Conservation (phyloP, 2,797 vertebrate genomes). For the Acanthopagrus latus region DNA sequence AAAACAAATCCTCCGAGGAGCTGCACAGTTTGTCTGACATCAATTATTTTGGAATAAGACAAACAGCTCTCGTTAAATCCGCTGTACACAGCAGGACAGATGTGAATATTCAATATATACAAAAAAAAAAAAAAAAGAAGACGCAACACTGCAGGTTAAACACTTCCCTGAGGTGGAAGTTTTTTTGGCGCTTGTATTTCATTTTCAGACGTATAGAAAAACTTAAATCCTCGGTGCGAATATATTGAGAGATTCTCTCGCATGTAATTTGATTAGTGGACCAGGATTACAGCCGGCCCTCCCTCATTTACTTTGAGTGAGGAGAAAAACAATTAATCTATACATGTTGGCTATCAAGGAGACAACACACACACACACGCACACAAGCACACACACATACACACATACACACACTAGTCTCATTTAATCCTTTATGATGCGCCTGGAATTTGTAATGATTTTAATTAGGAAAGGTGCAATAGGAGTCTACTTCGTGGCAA, state of each 20-base stretch:
- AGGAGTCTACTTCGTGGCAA: slow-evolving; percentile 75
- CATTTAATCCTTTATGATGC: slow-evolving; percentile 82
- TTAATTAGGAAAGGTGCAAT: slow-evolving; percentile 85
- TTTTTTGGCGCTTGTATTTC: slow-evolving; percentile 34
- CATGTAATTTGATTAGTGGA: slow-evolving; percentile 73
- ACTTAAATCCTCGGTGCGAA: slow-evolving; percentile 33
- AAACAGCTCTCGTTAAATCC: slow-evolving; percentile 68
- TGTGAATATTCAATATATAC: slow-evolving; percentile 75
- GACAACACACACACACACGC: slow-evolving; percentile 51
- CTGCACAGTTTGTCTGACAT: slow-evolving; percentile 71
- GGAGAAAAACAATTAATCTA: slow-evolving; percentile 73
- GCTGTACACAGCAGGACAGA: slow-evolving; percentile 67
- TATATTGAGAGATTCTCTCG: slow-evolving; percentile 58
- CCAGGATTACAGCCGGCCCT: slow-evolving; percentile 62
- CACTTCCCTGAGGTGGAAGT: slow-evolving; percentile 36
- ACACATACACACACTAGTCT: slow-evolving; percentile 56
- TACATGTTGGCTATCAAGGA: slow-evolving; percentile 69
- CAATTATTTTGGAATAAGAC: slow-evolving; percentile 77
- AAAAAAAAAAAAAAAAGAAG: slow-evolving; percentile 25
- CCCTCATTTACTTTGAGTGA: slow-evolving; percentile 60
- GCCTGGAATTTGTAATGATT: slow-evolving; percentile 85
- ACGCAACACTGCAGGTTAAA: slow-evolving; percentile 60
- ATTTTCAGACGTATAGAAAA: slow-evolving; percentile 45
- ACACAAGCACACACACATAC: slow-evolving; percentile 45
- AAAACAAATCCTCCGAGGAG: slow-evolving; percentile 60